These are phyloP conservation scores for Buteo buteo DNA, from an alignment of 2,113 vertebrate species.

Conservation along the genomic window DNA sequence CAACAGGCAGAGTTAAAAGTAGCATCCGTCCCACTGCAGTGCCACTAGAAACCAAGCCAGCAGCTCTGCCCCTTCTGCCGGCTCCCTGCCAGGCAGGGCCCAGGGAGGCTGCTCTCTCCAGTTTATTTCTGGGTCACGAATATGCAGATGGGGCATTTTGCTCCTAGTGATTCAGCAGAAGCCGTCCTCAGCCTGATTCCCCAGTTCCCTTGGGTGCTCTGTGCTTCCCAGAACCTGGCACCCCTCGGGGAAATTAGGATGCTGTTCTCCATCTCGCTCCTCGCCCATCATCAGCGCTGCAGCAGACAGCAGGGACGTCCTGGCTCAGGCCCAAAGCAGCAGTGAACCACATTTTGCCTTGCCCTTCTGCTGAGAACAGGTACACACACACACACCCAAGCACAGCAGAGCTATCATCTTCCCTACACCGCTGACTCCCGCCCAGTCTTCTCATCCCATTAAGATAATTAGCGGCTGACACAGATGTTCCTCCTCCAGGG, in stretches of 20 bases:
- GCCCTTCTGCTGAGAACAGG: background rate
- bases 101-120: background rate
- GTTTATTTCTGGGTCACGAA: constrained; percentile 11
- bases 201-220: background rate
- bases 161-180: background rate
- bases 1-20: background rate
- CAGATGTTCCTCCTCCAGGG: background rate
- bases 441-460: background rate
- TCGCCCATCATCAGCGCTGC: background rate
- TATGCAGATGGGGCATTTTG: background rate
- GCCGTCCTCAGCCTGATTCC: background rate
- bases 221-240: constrained; percentile 18
- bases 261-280: background rate
- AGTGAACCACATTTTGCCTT: background rate
- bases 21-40: background rate
- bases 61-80: background rate
- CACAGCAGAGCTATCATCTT: background rate
- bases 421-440: background rate
- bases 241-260: background rate
- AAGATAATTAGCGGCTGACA: constrained; percentile 28
- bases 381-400: background rate
- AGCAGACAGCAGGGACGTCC: background rate
- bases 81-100: background rate
- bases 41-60: background rate
- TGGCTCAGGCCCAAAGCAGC: background rate